phyloP scores from a whole-genome alignment of 1,140 invertebrate species.

The Batillaria attramentaria region DNA sequence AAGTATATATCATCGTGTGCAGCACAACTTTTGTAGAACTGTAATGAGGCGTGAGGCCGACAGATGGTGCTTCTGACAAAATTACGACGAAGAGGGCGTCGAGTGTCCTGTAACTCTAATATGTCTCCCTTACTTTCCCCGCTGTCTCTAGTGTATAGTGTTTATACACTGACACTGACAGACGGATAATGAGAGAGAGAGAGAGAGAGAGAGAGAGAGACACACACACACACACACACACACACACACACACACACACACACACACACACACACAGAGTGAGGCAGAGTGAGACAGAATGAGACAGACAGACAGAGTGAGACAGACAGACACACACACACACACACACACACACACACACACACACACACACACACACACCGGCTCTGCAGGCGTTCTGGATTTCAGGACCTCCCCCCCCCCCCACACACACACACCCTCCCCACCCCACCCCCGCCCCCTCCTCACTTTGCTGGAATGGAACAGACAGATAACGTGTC shows the following conservation, averaged over 20 bases:
- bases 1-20: no score
- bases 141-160: neutral
- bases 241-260: neutral
- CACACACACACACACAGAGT: neutral
- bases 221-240: neutral
- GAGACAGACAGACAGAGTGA: neutral
- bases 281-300: neutral
- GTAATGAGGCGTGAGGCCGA: no score
- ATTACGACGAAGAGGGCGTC: no score
- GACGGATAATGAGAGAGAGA: neutral
- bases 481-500: neutral
- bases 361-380: neutral
- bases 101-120: neutral
- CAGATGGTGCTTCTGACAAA: no score
- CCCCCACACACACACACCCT: no score
- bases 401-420: no score
- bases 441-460: no score
- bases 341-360: neutral
- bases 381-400: no score
- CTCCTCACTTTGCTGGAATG: no score
- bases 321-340: neutral
- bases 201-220: conserved; percentile 2
- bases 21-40: no score
- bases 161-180: neutral
- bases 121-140: neutral